A percentile compares a stretch with the other conserved stretches of the same genome.
These are phyloP conservation scores for Enteromius trimaculatus DNA, from an alignment of 2,797 vertebrate species.

Conservation along the genomic window DNA sequence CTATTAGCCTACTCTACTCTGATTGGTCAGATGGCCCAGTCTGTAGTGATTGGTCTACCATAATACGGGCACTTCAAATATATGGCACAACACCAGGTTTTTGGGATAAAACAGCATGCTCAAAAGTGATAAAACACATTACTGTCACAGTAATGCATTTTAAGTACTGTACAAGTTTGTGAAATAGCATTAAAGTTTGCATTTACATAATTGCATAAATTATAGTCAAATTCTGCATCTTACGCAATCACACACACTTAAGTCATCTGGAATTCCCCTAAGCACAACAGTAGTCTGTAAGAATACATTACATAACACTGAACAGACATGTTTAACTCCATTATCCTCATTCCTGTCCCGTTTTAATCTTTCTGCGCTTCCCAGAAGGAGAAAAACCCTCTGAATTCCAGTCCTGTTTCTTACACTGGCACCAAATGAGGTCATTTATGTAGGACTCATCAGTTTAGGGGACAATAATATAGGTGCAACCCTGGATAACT, in stretches of 20 bases:
- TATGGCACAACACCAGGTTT: not conserved
- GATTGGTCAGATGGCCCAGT: too few relatives aligned
- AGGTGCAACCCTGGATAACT: not conserved
- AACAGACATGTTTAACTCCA: slow-evolving; percentile 31
- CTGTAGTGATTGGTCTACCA: too few relatives aligned
- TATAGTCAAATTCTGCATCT: not conserved
- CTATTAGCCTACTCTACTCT: too few relatives aligned
- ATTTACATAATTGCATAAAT: not conserved
- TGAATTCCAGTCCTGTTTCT: not conserved
- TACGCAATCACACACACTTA: slow-evolving; percentile 51
- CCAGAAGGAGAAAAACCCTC: slow-evolving; percentile 1
- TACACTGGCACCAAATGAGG: not conserved
- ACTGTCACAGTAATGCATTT: not conserved
- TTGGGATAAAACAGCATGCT: not conserved
- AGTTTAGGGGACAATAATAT: not conserved
- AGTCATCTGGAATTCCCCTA: slow-evolving; percentile 25
- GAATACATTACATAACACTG: slow-evolving; percentile 37
- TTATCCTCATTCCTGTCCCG: slow-evolving; percentile 66
- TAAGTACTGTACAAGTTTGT: not conserved
- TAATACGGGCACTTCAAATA: not conserved
- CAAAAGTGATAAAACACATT: not conserved
- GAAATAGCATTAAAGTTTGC: not conserved
- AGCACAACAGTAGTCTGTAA: slow-evolving; percentile 9
- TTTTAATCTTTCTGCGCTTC: slow-evolving; percentile 3
- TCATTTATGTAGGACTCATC: not conserved